These are phyloP conservation scores for Meleagris gallopavo DNA, from an alignment of 2,113 vertebrate species.

Conservation along the genomic window DNA sequence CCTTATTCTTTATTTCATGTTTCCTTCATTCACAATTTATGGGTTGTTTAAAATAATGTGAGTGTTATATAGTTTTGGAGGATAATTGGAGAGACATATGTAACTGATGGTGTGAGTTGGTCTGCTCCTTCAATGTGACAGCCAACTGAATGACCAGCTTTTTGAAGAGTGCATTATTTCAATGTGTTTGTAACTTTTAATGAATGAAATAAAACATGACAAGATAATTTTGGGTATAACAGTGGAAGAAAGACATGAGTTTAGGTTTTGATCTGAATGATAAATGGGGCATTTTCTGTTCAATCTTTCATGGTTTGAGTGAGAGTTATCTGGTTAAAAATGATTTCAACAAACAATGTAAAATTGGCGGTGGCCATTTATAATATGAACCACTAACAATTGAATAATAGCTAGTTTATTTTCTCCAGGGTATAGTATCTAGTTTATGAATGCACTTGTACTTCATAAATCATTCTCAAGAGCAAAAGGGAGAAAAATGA, in stretches of 20 bases:
- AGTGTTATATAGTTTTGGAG: not conserved
- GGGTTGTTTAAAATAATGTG: not conserved
- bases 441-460: conserved; percentile 73
- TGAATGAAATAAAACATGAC: not conserved
- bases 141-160: not conserved
- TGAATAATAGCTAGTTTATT: conserved; percentile 73
- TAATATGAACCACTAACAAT: conserved; percentile 61
- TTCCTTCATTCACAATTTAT: not conserved
- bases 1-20: not conserved
- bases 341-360: conserved; percentile 32
- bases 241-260: conserved; percentile 3
- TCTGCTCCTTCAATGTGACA: not conserved
- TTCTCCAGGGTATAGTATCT: conserved; percentile 63
- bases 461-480: conserved; percentile 78
- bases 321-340: conserved; percentile 52
- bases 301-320: conserved; percentile 31
- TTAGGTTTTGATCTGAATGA: conserved; percentile 33
- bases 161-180: not conserved
- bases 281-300: conserved; percentile 24
- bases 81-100: not conserved
- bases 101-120: not conserved
- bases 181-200: not conserved
- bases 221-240: not conserved
- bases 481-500: conserved; percentile 72
- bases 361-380: conserved; percentile 50